Conservation (phyloP, 2,797 vertebrate genomes). For the Halcyon smyrnensis region DNA sequence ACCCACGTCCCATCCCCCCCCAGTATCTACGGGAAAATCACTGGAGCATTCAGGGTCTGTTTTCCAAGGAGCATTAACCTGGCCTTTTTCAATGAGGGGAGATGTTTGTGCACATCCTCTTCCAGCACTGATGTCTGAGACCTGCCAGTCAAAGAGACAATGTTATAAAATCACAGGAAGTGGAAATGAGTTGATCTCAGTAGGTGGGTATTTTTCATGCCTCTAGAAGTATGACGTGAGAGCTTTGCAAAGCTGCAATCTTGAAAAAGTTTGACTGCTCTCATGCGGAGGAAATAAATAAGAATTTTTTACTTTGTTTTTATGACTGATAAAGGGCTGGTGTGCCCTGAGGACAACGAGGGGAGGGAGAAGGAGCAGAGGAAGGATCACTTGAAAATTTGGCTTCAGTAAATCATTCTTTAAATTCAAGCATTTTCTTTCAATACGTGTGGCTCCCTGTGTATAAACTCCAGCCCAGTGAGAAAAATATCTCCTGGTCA, state of each 20-base stretch:
- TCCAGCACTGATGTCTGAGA: not conserved
- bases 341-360: not conserved
- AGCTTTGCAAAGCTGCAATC: not conserved
- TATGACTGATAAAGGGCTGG: not conserved
- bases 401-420: not conserved
- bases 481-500: not conserved
- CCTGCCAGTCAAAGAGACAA: fast-evolving
- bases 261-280: not conserved
- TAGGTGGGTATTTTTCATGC: not conserved
- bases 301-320: not conserved
- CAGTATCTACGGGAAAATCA: not conserved
- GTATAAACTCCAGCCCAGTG: not conserved
- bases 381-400: slow-evolving; percentile 1
- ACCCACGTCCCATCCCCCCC: no score
- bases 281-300: not conserved
- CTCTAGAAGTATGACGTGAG: not conserved
- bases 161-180: not conserved
- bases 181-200: not conserved
- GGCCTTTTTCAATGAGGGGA: not conserved
- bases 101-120: fast-evolving
- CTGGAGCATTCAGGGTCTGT: not conserved
- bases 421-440: slow-evolving; percentile 9
- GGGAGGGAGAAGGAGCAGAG: not conserved
- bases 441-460: not conserved
- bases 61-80: not conserved